Evolutionary conservation across 2,797 vertebrate species (phyloP).

Genomic region (Cyclura pinguis): DNA sequence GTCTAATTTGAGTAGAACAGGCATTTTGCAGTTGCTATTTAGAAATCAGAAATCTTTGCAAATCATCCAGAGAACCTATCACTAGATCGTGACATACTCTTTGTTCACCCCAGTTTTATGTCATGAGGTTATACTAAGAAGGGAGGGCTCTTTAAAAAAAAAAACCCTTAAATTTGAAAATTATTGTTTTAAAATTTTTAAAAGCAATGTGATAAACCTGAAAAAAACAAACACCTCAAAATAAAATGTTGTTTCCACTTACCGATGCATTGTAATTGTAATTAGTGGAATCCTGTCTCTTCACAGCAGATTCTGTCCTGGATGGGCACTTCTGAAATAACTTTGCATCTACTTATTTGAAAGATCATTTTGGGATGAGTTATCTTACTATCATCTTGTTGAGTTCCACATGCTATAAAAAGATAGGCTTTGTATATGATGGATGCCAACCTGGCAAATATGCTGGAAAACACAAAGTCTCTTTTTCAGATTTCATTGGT

Average conservation of each 20-base stretch:
- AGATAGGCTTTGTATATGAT: fast-evolving
- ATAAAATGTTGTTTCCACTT: conserved; percentile 44
- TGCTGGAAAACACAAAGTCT: conserved; percentile 53
- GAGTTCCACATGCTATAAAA: neutral
- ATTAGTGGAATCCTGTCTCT: neutral
- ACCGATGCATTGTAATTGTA: conserved; percentile 55
- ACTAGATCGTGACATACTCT: neutral
- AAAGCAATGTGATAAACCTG: neutral
- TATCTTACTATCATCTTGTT: neutral
- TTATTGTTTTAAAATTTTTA: neutral
- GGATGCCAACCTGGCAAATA: neutral
- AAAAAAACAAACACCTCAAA: neutral
- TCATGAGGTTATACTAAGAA: no score
- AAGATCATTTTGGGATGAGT: neutral
- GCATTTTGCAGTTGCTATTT: neutral
- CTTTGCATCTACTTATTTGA: conserved; percentile 17
- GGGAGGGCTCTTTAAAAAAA: no score
- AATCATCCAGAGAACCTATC: neutral
- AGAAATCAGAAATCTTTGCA: neutral
- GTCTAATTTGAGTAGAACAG: no score
- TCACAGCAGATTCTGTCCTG: conserved; percentile 40
- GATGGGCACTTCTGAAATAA: neutral
- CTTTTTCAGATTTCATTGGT: neutral
- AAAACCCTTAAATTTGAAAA: no score
- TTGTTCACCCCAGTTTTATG: neutral